Percentiles rank a stretch among this genome's conserved stretches.
phyloP scores from a whole-genome alignment of 2,113 vertebrate species.

The Halichoerus grypus region DNA sequence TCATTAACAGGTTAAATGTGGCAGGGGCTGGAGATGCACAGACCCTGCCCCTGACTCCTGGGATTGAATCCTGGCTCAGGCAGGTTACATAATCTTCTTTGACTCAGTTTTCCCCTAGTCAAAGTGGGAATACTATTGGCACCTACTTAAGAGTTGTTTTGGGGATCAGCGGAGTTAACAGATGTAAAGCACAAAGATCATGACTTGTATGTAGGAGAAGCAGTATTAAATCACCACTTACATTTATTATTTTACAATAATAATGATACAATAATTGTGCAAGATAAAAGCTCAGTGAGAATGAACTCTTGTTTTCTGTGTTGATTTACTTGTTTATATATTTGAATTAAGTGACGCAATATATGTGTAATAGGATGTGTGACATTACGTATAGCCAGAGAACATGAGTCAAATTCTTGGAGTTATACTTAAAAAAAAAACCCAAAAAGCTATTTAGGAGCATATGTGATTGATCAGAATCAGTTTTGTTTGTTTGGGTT shows the following conservation, averaged over 20 bases:
- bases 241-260: background rate
- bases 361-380: background rate
- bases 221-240: background rate
- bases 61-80: background rate
- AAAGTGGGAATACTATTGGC: background rate
- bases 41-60: background rate
- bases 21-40: background rate
- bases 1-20: background rate
- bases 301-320: background rate
- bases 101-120: background rate
- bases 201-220: background rate
- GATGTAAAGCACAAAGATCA: background rate
- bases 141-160: background rate
- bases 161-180: background rate
- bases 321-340: background rate
- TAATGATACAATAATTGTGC: background rate
- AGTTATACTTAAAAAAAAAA: conserved; percentile 2
- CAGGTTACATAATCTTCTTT: background rate
- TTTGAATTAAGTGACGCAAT: conserved; percentile 9
- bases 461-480: background rate
- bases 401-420: background rate
- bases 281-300: background rate
- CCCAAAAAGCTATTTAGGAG: background rate
- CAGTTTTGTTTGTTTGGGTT: background rate
- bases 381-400: background rate